A percentile compares a stretch with the other conserved stretches of the same genome.
These are phyloP conservation scores for Chelon labrosus DNA, from an alignment of 2,797 vertebrate genomes.

Conservation along the genomic window DNA sequence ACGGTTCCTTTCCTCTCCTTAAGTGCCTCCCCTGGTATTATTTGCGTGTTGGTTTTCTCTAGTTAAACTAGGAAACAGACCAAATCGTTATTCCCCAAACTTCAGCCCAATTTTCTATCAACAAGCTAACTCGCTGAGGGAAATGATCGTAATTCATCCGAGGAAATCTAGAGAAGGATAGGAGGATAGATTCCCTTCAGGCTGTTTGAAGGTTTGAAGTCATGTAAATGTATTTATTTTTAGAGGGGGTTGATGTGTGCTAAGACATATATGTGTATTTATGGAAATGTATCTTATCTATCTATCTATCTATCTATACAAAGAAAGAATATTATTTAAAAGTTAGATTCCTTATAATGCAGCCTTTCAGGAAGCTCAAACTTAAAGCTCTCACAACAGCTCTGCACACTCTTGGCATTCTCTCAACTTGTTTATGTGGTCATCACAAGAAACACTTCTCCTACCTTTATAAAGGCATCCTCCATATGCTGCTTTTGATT, in stretches of 20 bases:
- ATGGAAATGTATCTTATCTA: background rate
- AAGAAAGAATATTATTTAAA: too few species aligned
- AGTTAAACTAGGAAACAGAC: slow-evolving; percentile 80
- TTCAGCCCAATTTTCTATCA: slow-evolving; percentile 79
- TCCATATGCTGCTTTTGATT: too few species aligned
- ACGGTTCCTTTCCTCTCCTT: slow-evolving; percentile 66
- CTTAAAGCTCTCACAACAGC: too few species aligned
- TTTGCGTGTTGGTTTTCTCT: slow-evolving; percentile 82
- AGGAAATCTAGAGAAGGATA: slow-evolving; percentile 57
- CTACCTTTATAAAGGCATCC: too few species aligned
- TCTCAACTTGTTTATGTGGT: too few species aligned
- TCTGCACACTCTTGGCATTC: too few species aligned
- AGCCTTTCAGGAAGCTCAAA: too few species aligned
- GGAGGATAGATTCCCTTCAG: slow-evolving; percentile 57
- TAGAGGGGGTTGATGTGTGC: slow-evolving; percentile 18
- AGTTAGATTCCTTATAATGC: too few species aligned
- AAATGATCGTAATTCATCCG: slow-evolving; percentile 74
- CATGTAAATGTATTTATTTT: slow-evolving; percentile 77
- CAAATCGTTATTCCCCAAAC: slow-evolving; percentile 83
- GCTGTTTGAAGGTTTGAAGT: slow-evolving; percentile 73
- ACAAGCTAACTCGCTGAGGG: slow-evolving; percentile 59
- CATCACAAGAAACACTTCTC: too few species aligned
- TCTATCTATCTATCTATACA: too few species aligned
- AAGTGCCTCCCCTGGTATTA: slow-evolving; percentile 84
- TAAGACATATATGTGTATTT: slow-evolving; percentile 2